phyloP scores from a whole-genome alignment of 2,888 invertebrate species.

The Galerucella pusilla region DNA sequence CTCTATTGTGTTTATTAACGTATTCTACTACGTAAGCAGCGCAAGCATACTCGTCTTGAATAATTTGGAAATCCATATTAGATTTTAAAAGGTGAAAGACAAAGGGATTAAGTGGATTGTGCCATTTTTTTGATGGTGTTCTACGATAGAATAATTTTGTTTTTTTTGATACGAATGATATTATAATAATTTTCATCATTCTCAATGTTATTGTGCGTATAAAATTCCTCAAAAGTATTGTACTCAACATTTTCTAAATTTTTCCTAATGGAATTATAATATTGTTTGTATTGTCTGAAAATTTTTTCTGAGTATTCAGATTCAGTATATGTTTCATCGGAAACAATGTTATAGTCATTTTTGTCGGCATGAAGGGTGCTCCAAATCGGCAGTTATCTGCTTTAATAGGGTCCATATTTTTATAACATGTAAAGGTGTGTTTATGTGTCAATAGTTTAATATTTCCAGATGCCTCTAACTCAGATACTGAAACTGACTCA shows the following conservation, averaged over 20 bases:
- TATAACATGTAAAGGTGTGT: conserved; percentile 55
- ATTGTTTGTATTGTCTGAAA: conserved; percentile 19
- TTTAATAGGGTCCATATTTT: conserved; percentile 39
- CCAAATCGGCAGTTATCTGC: conserved; percentile 51
- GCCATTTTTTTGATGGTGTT: not conserved
- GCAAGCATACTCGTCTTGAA: too few species aligned
- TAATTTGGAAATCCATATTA: not conserved
- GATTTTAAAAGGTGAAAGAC: not conserved
- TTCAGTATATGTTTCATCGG: conserved; percentile 43
- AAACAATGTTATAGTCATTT: conserved; percentile 49
- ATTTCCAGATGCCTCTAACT: conserved; percentile 47
- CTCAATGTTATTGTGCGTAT: conserved; percentile 37
- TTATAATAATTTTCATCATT: conserved; percentile 50
- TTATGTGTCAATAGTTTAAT: conserved; percentile 53
- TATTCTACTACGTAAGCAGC: too few species aligned
- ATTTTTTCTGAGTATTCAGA: not conserved
- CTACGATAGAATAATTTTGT: not conserved
- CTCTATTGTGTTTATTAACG: too few species aligned
- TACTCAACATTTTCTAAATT: conserved; percentile 45
- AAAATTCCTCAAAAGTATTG: conserved; percentile 44
- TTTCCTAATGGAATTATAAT: conserved; percentile 21
- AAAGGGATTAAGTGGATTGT: not conserved
- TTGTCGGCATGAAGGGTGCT: conserved; percentile 54
- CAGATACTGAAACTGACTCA: conserved; percentile 49
- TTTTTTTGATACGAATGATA: conserved; percentile 42